Conservation (phyloP, 1,140 invertebrate species). For the Meloidogyne exigua region DNA sequence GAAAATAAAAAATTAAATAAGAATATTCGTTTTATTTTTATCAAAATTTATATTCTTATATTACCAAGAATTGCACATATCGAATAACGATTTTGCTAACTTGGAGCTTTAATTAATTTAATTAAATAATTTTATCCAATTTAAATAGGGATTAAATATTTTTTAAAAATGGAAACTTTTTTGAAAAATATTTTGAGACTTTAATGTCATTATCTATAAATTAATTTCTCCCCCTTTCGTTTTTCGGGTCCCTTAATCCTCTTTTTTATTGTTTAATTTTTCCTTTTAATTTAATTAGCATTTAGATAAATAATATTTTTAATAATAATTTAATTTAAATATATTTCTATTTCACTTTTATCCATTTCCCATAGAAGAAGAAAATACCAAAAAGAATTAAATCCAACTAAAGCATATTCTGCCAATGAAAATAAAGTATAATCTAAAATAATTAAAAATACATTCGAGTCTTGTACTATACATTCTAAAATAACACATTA, state of each 20-base stretch:
- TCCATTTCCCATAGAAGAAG: conserved; percentile 44
- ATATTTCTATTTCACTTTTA: conserved; percentile 38
- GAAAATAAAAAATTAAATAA: no score
- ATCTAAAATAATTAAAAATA: conserved; percentile 34
- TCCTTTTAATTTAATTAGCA: neutral
- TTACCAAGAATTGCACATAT: neutral
- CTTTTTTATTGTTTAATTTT: neutral
- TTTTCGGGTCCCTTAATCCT: conserved; percentile 9
- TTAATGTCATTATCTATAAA: neutral
- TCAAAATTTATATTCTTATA: neutral
- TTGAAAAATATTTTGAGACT: neutral
- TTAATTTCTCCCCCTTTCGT: neutral
- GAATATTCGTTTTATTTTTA: neutral
- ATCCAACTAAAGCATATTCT: conserved; percentile 54
- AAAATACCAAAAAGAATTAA: conserved; percentile 44
- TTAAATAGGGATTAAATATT: neutral
- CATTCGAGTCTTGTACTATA: neutral
- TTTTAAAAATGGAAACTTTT: neutral
- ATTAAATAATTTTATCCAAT: neutral
- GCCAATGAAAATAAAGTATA: conserved; percentile 56
- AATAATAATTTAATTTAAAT: conserved; percentile 17
- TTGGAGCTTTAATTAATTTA: neutral
- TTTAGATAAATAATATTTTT: neutral
- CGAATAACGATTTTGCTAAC: neutral
- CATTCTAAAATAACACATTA: neutral